These are phyloP conservation scores for Jordanella pulchra DNA, from an alignment of 2,797 vertebrate species.

Conservation along the genomic window DNA sequence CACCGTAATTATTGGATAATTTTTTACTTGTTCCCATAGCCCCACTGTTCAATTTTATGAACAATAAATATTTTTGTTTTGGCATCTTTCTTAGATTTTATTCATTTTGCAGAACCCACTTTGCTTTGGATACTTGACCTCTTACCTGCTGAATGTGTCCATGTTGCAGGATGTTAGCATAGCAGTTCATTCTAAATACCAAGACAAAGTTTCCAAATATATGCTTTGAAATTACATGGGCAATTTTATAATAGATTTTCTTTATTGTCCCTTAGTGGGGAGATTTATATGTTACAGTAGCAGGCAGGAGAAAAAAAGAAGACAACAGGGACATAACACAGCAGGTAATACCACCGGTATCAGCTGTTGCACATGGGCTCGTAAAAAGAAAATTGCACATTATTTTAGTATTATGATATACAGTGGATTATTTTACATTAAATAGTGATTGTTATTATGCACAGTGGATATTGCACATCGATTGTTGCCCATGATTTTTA, in stretches of 20 bases:
- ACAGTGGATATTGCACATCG: no score
- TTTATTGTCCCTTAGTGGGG: not conserved
- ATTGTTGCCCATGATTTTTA: no score
- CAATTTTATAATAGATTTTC: not conserved
- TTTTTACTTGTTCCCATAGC: not conserved
- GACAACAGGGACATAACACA: not conserved
- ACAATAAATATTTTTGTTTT: constrained; percentile 3
- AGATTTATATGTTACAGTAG: not conserved
- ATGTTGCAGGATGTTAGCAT: constrained; percentile 1
- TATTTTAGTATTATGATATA: not conserved
- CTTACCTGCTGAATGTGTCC: no score
- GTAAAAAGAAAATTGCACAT: not conserved
- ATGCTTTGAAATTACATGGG: not conserved
- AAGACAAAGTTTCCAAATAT: constrained; percentile 1
- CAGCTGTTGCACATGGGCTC: no score
- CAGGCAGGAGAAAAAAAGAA: not conserved
- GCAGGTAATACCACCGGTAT: not conserved
- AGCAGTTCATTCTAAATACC: not conserved
- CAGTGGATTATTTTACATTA: no score
- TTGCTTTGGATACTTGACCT: no score
- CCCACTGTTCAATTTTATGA: not conserved
- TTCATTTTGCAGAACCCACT: not conserved
- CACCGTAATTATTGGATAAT: not conserved
- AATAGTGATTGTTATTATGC: no score
- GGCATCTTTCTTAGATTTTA: not conserved